Percentiles rank a stretch among this genome's conserved stretches.
Conservation (phyloP, 2,888 invertebrate genomes). For the Eristalis tenax region DNA sequence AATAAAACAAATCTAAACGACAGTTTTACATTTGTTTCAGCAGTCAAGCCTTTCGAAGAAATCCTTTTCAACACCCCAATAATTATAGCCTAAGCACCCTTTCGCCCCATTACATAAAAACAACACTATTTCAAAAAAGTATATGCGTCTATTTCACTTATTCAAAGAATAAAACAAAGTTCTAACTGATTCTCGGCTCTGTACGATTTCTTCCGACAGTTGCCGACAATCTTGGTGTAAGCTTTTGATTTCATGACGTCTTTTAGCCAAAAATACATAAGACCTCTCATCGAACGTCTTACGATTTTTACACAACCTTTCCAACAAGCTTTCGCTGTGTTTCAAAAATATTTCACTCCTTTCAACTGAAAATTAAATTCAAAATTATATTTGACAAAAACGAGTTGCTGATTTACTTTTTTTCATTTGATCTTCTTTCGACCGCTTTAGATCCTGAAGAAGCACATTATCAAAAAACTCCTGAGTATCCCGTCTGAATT, state of each 20-base stretch:
- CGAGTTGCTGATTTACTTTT: not conserved
- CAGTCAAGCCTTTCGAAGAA: too few relatives aligned
- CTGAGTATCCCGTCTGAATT: conserved; percentile 37
- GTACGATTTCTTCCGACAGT: conserved; percentile 1
- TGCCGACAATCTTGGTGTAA: conserved; percentile 19
- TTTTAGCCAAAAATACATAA: conserved; percentile 17
- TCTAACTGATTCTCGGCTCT: conserved; percentile 17
- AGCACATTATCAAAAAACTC: conserved; percentile 23
- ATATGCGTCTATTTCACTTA: conserved; percentile 15
- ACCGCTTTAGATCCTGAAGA: conserved; percentile 14
- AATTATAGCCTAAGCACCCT: too few relatives aligned
- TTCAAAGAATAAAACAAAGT: not conserved
- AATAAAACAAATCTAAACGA: not conserved
- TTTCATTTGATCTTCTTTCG: not conserved
- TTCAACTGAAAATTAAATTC: conserved; percentile 22
- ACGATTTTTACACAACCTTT: conserved; percentile 6
- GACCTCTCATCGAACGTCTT: conserved; percentile 24
- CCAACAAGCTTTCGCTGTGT: conserved; percentile 31
- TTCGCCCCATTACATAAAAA: too few relatives aligned
- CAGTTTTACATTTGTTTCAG: not conserved
- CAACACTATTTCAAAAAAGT: not conserved
- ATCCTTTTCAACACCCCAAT: too few relatives aligned
- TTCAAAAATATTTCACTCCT: conserved; percentile 1
- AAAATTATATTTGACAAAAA: not conserved
- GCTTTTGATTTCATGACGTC: conserved; percentile 15